A percentile compares a stretch with the other conserved stretches of the same genome.
Evolutionary conservation across 2,113 vertebrate species (phyloP).

Genomic region (Donacobius atricapilla): DNA sequence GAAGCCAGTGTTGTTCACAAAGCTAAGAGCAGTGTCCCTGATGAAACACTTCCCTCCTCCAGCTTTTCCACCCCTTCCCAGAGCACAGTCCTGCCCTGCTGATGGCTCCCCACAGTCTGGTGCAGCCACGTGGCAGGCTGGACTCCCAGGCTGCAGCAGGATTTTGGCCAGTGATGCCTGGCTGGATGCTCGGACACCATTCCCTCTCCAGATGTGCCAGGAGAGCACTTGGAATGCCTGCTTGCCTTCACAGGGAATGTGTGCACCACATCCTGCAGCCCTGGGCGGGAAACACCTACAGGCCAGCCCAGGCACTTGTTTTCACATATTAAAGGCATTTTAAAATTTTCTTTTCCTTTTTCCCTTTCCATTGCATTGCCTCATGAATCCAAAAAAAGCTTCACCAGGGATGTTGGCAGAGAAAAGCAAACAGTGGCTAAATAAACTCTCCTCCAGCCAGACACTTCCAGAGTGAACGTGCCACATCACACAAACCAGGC

Average conservation of each 20-base stretch:
- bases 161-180: not conserved
- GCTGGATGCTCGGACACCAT: accelerated
- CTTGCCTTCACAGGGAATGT: not conserved
- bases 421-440: conserved; percentile 17
- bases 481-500: not conserved
- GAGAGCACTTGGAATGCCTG: not conserved
- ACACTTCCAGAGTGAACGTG: not conserved
- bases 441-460: conserved; percentile 4
- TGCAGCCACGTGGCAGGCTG: not conserved
- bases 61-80: not conserved
- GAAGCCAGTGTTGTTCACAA: not conserved
- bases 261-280: not conserved
- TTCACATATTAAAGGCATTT: not conserved
- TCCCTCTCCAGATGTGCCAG: not conserved
- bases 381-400: not conserved
- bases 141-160: not conserved
- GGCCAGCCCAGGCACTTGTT: not conserved
- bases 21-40: not conserved
- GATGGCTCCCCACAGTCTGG: accelerated
- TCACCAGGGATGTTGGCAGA: not conserved
- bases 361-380: not conserved
- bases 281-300: not conserved
- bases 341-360: not conserved
- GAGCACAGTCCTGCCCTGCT: accelerated
- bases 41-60: not conserved